Evolutionary conservation across 2,888 invertebrate genomes (phyloP), one percentile per base, ranked within the genome.

Genomic region (Metacarcinus magister): DNA sequence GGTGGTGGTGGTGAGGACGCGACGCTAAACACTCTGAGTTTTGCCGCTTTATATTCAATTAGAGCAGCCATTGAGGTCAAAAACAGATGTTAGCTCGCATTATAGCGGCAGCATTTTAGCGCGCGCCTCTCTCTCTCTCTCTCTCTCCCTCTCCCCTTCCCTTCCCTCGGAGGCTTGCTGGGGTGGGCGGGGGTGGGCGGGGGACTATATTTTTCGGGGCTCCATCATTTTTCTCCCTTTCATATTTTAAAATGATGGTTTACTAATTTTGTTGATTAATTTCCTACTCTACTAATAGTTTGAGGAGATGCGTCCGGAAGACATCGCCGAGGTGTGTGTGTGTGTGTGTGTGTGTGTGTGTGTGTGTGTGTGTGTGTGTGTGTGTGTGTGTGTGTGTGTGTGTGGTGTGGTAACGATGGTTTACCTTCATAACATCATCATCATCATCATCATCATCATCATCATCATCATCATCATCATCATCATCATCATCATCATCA

Each of bases 1-100:
- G 82, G 82, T 23, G 82, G 82, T 82, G 82, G 82, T 82, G 82
- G 13, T 54, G 54, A 93, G 93, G 93, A 95, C 93, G 89, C 93
- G 95, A 87, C 94, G 94, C 94, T 96, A 96, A 96, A 96, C 96
- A 96, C 96, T 95, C 54, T 5, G 96, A 96, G 94, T 96, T 96
- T 96, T 96, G 94, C 94, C 94, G 96, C 96, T 96, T 96, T 96
- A 94, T 96, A 96, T 96, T 96, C 96, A 96, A 96, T 96, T 96
- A 96, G 94, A 96, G 92, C 94, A 39, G 94, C 96, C 91, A 96
- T 96, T 96, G 94, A 96, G 94, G 60, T 96, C 96, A 94, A 94
- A 92, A 96, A 96, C 96, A 96, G 96, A 94, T 96, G 96, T 92
- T 94, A 82, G 94, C 96, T 82, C 94, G 90, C 94, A 94, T 94